A percentile compares a stretch with the other conserved stretches of the same genome.
These are phyloP conservation scores for Vanessa tameamea DNA, from an alignment of 1,140 invertebrate species.

Conservation along the genomic window DNA sequence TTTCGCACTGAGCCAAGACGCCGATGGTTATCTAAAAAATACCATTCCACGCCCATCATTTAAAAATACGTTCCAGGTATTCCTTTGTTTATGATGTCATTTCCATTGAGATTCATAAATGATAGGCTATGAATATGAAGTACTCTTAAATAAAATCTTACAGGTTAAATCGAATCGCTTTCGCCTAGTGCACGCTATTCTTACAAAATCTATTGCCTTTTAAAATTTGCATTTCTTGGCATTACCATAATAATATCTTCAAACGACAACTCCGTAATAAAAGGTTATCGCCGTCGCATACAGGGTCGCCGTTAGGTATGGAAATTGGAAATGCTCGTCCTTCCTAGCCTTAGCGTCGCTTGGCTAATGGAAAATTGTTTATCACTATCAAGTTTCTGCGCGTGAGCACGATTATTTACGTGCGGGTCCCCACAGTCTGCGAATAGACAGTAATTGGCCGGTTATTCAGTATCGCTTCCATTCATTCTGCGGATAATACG, in stretches of 20 bases:
- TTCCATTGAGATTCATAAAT: constrained; percentile 16
- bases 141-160: constrained; percentile 44
- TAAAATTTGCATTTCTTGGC: constrained; percentile 66
- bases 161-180: constrained; percentile 47
- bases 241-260: constrained; percentile 74
- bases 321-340: constrained; percentile 57
- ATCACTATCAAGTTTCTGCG: constrained; percentile 65
- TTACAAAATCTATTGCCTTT: constrained; percentile 62
- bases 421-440: constrained; percentile 59
- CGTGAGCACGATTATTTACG: constrained; percentile 68
- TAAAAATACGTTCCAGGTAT: constrained; percentile 22
- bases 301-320: constrained; percentile 57
- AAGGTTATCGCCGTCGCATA: constrained; percentile 61
- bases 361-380: constrained; percentile 72
- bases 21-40: constrained; percentile 39
- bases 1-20: constrained; percentile 49
- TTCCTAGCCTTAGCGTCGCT: constrained; percentile 39
- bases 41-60: constrained; percentile 21
- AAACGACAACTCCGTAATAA: constrained; percentile 68
- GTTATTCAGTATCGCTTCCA: constrained; percentile 70
- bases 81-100: constrained; percentile 22
- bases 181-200: constrained; percentile 49
- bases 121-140: constrained; percentile 23
- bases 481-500: constrained; percentile 72
- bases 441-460: constrained; percentile 65